Conservation (phyloP, 2,113 vertebrate genomes). For the Gambusia affinis region DNA sequence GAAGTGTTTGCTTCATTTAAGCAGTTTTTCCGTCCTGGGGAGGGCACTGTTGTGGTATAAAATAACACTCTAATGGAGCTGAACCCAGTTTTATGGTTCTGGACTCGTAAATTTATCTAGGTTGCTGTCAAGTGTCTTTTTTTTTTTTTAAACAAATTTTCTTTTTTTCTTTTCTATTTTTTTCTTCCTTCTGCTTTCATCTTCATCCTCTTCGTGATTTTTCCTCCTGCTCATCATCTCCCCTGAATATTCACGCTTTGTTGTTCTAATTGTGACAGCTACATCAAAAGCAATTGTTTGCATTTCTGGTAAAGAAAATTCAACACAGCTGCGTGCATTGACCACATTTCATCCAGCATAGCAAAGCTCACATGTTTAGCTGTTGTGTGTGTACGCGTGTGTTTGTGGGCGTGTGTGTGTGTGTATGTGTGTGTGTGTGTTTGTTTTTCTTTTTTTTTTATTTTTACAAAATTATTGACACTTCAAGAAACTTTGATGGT, state of each 20-base stretch:
- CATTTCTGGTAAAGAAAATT: slow-evolving; percentile 1
- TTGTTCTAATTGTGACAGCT: slow-evolving; percentile 34
- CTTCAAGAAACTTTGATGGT: too few relatives aligned
- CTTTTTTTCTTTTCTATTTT: slow-evolving; percentile 13
- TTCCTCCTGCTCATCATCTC: slow-evolving; percentile 5
- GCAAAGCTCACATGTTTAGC: background rate
- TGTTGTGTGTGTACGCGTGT: fast-evolving
- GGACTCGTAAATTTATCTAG: slow-evolving; percentile 12
- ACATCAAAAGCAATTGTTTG: slow-evolving; percentile 27
- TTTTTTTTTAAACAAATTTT: background rate
- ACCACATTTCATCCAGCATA: slow-evolving; percentile 5
- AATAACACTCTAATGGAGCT: slow-evolving; percentile 13
- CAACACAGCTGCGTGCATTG: slow-evolving; percentile 9
- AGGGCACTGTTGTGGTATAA: slow-evolving; percentile 6
- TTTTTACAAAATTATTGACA: too few relatives aligned
- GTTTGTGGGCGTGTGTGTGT: fast-evolving
- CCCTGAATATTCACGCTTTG: slow-evolving; percentile 14
- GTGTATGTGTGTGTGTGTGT: too few relatives aligned
- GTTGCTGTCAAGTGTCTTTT: slow-evolving; percentile 26
- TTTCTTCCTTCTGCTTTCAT: slow-evolving; percentile 16
- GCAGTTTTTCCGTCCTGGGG: slow-evolving; percentile 8
- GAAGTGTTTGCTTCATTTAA: slow-evolving; percentile 30
- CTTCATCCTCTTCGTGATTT: slow-evolving; percentile 8
- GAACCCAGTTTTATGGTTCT: slow-evolving; percentile 18
- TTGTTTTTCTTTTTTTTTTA: too few relatives aligned